Evolutionary conservation across 2,113 vertebrate species (phyloP), one percentile per base, ranked within the genome.

Genomic region (Syrmaticus mikado): DNA sequence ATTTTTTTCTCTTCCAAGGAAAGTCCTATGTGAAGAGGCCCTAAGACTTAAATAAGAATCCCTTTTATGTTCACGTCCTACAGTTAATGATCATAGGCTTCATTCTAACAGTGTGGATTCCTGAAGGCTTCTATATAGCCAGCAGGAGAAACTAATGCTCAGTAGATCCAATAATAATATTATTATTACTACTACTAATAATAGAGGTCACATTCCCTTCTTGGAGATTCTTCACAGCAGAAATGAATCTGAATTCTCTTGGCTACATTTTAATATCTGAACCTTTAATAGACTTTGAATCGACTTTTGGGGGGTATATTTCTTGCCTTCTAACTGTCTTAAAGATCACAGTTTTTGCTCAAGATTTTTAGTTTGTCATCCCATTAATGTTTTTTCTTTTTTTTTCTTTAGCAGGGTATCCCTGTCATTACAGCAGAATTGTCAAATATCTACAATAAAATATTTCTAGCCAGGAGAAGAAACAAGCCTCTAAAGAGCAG

Each of bases 171-270:
- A 40, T 62, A 87, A 5, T 32, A 55, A 11, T 32, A 55, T 30
- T 32, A 28, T 53, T 16, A 27, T 15, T 27, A 53, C 17, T 34
- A 55, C 17, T 3, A 68, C 25, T 6, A 55, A 52, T 46, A 43
- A 13, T 30, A 92, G 21, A 82, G 66, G 82, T 70, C 85, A 91
- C 45, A 50, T 20, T 72, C 19, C 62, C 18, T 88, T 92, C 57
- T 93, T 94, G 79, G 55, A 95, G 75, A 80, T 7, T 80, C 58
- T 19, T 79, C 43, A 71, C 25, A n/a, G 20, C 28, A 85, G 80
- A 94, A 94, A 90, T 79, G 5, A 91, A 85, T 84, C 32, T 72
- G 73, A 90, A 92, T 88, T 86, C 72, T 91, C 45, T 74, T 80
- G 46, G 27, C 0, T 0, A 78, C 11, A 84, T 40, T 89, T 87